These are phyloP conservation scores for Monarcha castaneiventris DNA, from an alignment of 2,113 vertebrate species.

Conservation along the genomic window DNA sequence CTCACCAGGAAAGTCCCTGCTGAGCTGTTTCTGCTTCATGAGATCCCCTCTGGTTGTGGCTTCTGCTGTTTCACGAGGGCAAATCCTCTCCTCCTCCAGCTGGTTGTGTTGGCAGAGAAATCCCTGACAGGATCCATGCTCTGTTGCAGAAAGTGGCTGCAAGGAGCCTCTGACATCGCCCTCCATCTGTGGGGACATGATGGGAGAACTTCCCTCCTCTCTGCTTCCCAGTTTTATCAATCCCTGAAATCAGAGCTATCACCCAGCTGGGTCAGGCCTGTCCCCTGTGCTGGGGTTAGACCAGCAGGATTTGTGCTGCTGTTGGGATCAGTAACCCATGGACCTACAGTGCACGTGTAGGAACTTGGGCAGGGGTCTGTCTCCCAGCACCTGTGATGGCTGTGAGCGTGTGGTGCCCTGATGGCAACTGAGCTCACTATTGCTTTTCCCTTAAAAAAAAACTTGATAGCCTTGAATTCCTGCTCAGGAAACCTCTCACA, in stretches of 20 bases:
- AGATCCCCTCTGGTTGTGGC: background rate
- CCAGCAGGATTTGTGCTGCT: background rate
- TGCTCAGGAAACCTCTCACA: background rate
- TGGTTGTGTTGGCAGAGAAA: background rate
- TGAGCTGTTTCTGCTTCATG: background rate
- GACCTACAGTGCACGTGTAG: background rate
- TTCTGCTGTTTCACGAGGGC: background rate
- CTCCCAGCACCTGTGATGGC: background rate
- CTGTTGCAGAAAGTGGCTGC: background rate
- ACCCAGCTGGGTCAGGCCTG: background rate
- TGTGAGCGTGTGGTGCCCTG: background rate
- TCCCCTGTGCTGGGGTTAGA: background rate
- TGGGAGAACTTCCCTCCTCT: too few species aligned
- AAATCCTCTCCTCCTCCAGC: background rate
- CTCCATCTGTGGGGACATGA: background rate
- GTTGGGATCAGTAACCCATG: background rate
- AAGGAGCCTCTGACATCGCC: fast-evolving
- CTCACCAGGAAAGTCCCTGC: background rate
- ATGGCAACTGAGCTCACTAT: background rate
- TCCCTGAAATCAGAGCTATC: fast-evolving
- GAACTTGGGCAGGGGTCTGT: background rate
- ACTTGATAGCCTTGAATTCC: background rate
- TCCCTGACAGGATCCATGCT: background rate
- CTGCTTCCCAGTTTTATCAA: background rate
- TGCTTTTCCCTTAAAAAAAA: background rate